Conservation (phyloP, 1,140 invertebrate species). For the Triops longicaudatus region DNA sequence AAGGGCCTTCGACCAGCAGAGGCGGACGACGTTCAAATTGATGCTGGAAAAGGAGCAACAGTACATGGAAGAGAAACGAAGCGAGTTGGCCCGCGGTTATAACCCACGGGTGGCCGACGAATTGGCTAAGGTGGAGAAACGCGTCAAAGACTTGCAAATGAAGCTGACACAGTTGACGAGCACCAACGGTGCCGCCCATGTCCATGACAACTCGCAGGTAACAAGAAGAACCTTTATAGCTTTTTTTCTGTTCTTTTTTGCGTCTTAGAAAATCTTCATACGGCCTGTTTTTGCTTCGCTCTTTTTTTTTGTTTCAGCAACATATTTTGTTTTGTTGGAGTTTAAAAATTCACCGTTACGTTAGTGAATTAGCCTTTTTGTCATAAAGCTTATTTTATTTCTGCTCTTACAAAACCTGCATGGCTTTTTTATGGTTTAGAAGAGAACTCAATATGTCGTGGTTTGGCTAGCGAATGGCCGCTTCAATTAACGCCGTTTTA, state of each 20-base stretch:
- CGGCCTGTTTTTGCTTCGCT: conserved; percentile 26
- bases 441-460: conserved; percentile 37
- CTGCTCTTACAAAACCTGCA: not conserved
- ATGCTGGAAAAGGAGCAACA: conserved; percentile 72
- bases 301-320: not conserved
- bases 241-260: not conserved
- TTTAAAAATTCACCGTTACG: too few species aligned
- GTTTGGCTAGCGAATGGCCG: conserved; percentile 25
- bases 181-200: conserved; percentile 20
- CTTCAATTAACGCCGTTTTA: conserved; percentile 32
- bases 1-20: conserved; percentile 61
- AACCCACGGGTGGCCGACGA: conserved; percentile 45
- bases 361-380: too few species aligned
- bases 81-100: conserved; percentile 46
- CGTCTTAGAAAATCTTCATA: conserved; percentile 31
- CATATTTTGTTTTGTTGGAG: not conserved
- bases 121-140: conserved; percentile 50
- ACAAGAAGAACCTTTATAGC: conserved; percentile 21
- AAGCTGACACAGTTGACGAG: conserved; percentile 40
- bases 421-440: not conserved
- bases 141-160: conserved; percentile 52
- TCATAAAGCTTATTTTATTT: not conserved
- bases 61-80: conserved; percentile 61
- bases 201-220: conserved; percentile 13
- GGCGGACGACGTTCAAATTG: conserved; percentile 62